phyloP scores from a whole-genome alignment of 2,113 vertebrate genomes.

The Beaufortia kweichowensis region DNA sequence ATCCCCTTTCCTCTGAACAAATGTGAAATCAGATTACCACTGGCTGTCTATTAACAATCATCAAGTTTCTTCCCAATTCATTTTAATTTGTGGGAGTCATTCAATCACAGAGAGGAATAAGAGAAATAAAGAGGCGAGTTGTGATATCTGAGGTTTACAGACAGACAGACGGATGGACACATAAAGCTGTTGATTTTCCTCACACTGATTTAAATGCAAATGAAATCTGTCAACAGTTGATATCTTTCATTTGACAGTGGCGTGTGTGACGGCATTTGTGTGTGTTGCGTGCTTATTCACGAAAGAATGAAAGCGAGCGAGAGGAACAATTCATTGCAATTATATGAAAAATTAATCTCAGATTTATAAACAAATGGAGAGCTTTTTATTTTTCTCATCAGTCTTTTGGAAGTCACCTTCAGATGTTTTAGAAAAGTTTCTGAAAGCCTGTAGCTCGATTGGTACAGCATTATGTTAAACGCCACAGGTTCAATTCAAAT shows the following conservation, averaged over 20 bases:
- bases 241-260: not conserved
- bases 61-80: not conserved
- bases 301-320: not conserved
- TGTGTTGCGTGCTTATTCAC: not conserved
- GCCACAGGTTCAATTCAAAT: no score
- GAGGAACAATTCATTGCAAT: slow-evolving; percentile 14
- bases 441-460: no score
- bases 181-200: slow-evolving; percentile 28
- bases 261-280: not conserved
- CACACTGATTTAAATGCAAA: slow-evolving; percentile 51
- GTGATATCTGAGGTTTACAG: slow-evolving; percentile 4
- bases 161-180: slow-evolving; percentile 19
- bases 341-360: slow-evolving; percentile 7
- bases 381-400: not conserved
- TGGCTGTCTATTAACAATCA: not conserved
- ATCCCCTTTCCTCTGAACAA: not conserved
- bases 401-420: slow-evolving; percentile 17
- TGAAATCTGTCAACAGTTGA: slow-evolving; percentile 43
- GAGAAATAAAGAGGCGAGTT: not conserved
- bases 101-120: slow-evolving; percentile 1
- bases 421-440: not conserved
- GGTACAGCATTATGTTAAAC: no score
- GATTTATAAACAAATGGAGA: slow-evolving; percentile 12
- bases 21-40: not conserved
- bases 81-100: not conserved